A percentile compares a stretch with the other conserved stretches of the same genome.
Evolutionary conservation across 2,113 vertebrate species (phyloP).

Genomic region (Tachuris rubrigastra): DNA sequence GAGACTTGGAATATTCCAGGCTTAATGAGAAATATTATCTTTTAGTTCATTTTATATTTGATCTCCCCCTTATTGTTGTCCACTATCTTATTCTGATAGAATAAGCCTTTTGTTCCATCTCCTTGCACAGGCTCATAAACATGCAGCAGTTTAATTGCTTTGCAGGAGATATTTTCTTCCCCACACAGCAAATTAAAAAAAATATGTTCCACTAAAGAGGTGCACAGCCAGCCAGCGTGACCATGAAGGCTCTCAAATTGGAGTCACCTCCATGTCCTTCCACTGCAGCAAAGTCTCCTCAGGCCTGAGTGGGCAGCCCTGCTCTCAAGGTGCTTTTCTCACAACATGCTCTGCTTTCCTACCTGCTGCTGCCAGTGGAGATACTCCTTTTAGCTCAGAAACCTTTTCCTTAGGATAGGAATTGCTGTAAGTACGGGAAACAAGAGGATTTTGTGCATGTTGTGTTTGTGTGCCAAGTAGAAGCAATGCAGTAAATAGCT

Average conservation of each 20-base stretch:
- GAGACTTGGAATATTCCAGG: neutral
- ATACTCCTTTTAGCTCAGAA: neutral
- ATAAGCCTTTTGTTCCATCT: neutral
- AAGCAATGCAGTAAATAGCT: conserved; percentile 20
- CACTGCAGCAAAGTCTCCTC: neutral
- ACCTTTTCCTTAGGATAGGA: neutral
- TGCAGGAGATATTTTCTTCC: neutral
- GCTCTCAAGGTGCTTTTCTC: neutral
- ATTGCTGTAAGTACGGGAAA: neutral
- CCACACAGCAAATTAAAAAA: neutral
- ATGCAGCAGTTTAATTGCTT: neutral
- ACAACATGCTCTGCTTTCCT: neutral
- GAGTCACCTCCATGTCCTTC: conserved; percentile 3
- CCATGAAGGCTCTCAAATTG: neutral
- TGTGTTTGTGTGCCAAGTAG: neutral
- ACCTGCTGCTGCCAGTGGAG: neutral
- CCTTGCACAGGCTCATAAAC: neutral
- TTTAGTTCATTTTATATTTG: neutral
- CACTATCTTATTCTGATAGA: neutral
- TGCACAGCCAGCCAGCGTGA: neutral
- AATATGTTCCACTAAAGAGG: neutral
- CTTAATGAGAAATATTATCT: neutral
- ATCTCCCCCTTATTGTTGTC: neutral
- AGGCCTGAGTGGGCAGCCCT: neutral
- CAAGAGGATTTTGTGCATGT: neutral